A percentile compares a stretch with the other conserved stretches of the same genome.
Evolutionary conservation across 2,888 invertebrate genomes (phyloP).

Genomic region (Cryptocephalus moraei): DNA sequence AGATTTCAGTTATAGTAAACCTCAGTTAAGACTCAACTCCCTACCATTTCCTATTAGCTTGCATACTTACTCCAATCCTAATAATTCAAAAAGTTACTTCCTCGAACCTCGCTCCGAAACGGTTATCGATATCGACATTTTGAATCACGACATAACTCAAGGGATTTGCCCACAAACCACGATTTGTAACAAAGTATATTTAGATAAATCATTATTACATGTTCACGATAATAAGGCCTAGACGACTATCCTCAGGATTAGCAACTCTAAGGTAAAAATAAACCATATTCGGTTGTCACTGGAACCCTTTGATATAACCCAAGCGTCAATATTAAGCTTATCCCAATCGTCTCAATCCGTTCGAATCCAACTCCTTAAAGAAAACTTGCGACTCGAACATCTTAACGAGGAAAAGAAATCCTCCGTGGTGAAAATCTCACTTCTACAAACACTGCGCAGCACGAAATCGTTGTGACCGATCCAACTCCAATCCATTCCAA

Average conservation of each 20-base stretch:
- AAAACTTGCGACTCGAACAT: conserved; percentile 12
- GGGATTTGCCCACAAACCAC: conserved; percentile 13
- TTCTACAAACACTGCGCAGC: conserved; percentile 14
- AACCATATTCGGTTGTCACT: background rate
- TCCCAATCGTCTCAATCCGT: background rate
- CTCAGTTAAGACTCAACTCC: conserved; percentile 5
- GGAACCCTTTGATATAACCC: background rate
- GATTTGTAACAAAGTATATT: conserved; percentile 10
- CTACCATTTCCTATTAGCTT: conserved; percentile 3
- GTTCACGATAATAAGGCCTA: conserved; percentile 3
- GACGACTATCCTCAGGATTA: conserved; percentile 9
- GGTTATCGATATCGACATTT: conserved; percentile 12
- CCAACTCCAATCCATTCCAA: conserved; percentile 17
- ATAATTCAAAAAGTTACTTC: conserved; percentile 2
- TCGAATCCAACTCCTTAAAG: background rate
- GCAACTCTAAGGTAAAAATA: conserved; percentile 4
- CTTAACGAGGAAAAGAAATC: conserved; percentile 20
- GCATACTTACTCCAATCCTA: background rate
- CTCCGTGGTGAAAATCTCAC: conserved; percentile 16
- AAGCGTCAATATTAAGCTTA: background rate
- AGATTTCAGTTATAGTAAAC: conserved; percentile 8
- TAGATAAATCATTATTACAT: conserved; percentile 5
- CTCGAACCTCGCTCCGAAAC: conserved; percentile 13
- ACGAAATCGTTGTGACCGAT: conserved; percentile 16
- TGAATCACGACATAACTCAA: conserved; percentile 10